Evolutionary conservation across 2,888 invertebrate species (phyloP), one percentile per base, ranked within the genome.

Genomic region (Lycocerus yunnanus): DNA sequence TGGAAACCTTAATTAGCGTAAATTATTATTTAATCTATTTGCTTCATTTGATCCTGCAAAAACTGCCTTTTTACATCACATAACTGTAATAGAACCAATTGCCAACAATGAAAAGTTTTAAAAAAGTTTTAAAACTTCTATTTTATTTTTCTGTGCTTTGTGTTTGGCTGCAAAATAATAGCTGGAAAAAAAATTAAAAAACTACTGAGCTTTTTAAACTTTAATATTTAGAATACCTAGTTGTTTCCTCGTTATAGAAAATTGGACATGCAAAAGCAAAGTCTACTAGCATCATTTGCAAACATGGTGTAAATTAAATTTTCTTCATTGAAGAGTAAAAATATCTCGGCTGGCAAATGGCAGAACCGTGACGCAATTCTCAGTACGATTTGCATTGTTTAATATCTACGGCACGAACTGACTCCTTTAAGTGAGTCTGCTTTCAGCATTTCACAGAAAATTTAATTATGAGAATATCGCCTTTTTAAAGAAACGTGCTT

Each of bases 371-470:
- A 71, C 76, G 73, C 70, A 74, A 68, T 76, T 76, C 71, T 76
- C 66, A 74, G 76, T 74, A 76, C 72, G 76, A 76, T 76, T 76
- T 76, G 74, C 76, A 76, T 76, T 76, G 76, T 76, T 76, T 76
- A 76, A 74, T 76, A 76, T 74, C 74, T 69, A 69, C 66, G 71
- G 71, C 76, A 74, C 76, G 76, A 76, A 69, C 67, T 76, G 74
- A 76, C 58, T 66, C 71, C 58, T 73, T 73, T 76, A 76, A 76
- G 68, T 73, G 76, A 71, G 68, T 70, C 73, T 76, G 71, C 73
- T 71, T 76, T 72, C 72, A 73, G 60, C 73, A 73, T 76, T 76
- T 76, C 69, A 74, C 71, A 69, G 74, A 74, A 76, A 76, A 76
- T 76, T 76, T 76, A 76, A 76, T 76, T 76, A 76, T 71, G 74